phyloP scores from a whole-genome alignment of 2,113 vertebrate genomes.

The Bagarius yarrelli region DNA sequence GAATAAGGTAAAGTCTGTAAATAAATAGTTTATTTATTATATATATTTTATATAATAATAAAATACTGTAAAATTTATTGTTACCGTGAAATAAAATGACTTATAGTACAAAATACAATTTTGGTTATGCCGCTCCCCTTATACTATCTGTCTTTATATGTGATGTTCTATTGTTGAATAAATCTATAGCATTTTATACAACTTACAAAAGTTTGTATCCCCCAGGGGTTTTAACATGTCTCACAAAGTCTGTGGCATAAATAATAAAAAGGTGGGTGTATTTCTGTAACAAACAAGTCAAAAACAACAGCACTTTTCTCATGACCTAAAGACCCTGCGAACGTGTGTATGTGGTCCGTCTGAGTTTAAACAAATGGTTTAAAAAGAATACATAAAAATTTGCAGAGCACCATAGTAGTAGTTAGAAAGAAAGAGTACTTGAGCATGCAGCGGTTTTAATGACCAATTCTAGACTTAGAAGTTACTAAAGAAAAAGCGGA shows the following conservation, averaged over 20 bases:
- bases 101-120: too few species aligned
- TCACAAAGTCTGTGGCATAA: neutral
- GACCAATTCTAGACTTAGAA: neutral
- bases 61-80: too few species aligned
- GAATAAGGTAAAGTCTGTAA: too few species aligned
- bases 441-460: neutral
- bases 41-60: too few species aligned
- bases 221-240: neutral
- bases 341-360: neutral
- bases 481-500: neutral
- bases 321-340: neutral
- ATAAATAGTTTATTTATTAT: too few species aligned
- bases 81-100: too few species aligned
- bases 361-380: neutral
- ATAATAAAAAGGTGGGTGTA: neutral
- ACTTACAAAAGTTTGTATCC: neutral
- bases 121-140: too few species aligned
- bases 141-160: too few species aligned
- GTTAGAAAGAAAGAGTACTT: neutral
- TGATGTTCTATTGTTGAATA: too few species aligned
- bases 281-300: constrained; percentile 2
- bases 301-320: neutral
- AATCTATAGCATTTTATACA: neutral
- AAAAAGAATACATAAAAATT: neutral
- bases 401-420: neutral